Evolutionary conservation across 2,113 vertebrate species (phyloP), one percentile per base, ranked within the genome.

Genomic region (Thryonomys swinderianus): DNA sequence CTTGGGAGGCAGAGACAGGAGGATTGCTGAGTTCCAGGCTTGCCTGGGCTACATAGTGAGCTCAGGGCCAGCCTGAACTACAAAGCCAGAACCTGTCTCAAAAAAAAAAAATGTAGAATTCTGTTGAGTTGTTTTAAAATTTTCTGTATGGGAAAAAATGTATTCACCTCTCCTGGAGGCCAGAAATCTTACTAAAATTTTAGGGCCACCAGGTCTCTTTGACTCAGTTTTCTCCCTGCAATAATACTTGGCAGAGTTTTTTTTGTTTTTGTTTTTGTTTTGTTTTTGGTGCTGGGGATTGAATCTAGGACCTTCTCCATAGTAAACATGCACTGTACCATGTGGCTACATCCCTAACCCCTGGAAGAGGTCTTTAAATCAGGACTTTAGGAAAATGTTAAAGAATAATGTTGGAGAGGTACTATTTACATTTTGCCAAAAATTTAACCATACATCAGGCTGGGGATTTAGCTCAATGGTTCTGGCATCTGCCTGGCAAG

Each of bases 151-250:
- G 1, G 17, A 18, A 21, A n/a, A 86, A 88, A 34, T 3, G 66
- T 93, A 11, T 55, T n/a, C 53, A 87, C 45, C 2, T 76, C 66
- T 59, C 20, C 7, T 76, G 55, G 53, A 57, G 61, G 40, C 59
- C 82, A 76, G 88, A 81, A 76, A 76, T 67, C 61, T 76, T 40
- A 87, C n/a, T 87, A 37, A 61, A 81, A 76, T 91, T 87, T 59
- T 30, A 55, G 48, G 48, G 48, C 48, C 10, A 10, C 10, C 48
- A 10, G 32, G 8, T 64, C 34, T 85, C 66, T 20, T 57, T 69
- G 32, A 71, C 12, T 76, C 25, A 37, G n/a, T n/a, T 64, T 94
- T 81, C 78, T 79, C 7, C 20, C 53, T 62, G 32, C 17, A 69
- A 7, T 48, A 37, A 82, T n/a, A 59, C 85, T 42, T 69, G 51